phyloP scores from a whole-genome alignment of 2,797 vertebrate genomes.

The Eidolon dupreanum region DNA sequence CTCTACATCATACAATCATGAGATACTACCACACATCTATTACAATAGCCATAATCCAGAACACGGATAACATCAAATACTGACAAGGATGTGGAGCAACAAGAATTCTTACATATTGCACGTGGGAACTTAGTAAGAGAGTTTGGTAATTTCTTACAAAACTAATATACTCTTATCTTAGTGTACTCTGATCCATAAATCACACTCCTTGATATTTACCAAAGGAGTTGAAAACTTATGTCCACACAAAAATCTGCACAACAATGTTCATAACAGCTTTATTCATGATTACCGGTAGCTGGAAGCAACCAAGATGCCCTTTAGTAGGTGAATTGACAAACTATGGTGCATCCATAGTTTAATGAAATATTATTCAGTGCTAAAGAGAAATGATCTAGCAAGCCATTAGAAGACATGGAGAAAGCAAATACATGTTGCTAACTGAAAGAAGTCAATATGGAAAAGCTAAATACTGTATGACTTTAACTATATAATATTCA shows the following conservation, averaged over 20 bases:
- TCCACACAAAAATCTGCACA: background rate
- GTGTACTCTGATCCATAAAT: background rate
- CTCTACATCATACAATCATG: too few relatives aligned
- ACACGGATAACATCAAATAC: background rate
- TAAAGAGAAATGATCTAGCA: background rate
- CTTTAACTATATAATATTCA: too few relatives aligned
- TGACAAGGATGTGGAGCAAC: background rate
- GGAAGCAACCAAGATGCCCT: background rate
- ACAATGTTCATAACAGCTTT: background rate
- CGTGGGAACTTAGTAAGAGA: background rate
- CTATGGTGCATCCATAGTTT: background rate
- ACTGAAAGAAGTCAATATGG: background rate
- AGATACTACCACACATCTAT: too few relatives aligned
- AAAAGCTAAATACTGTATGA: background rate
- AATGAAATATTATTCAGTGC: background rate
- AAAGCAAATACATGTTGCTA: background rate
- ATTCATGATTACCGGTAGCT: background rate
- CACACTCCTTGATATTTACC: background rate
- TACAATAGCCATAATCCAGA: background rate
- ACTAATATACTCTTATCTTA: background rate
- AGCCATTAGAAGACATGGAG: background rate
- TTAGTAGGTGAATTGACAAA: background rate
- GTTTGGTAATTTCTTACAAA: background rate
- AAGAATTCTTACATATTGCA: background rate
- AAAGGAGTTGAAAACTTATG: background rate